Conservation (phyloP, 2,113 vertebrate species). For the Pedionomus torquatus region DNA sequence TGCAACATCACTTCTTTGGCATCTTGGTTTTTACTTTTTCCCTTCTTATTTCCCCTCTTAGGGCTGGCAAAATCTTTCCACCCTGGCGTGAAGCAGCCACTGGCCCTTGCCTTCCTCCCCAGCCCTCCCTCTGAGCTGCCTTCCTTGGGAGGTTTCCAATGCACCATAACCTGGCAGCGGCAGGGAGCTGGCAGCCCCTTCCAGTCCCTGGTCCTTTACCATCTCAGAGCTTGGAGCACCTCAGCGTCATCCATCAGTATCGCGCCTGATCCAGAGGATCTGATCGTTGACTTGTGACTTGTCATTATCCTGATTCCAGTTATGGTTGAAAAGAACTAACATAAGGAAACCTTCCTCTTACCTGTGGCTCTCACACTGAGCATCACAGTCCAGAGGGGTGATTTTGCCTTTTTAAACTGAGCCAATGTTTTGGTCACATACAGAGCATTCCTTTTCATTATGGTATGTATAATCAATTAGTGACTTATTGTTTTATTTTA, state of each 20-base stretch:
- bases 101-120: neutral
- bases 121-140: neutral
- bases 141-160: neutral
- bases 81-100: neutral
- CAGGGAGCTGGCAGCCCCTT: neutral
- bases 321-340: neutral
- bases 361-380: neutral
- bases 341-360: neutral
- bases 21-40: neutral
- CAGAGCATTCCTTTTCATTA: neutral
- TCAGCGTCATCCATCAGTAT: fast-evolving
- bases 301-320: neutral
- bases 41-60: neutral
- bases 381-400: neutral
- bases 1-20: neutral
- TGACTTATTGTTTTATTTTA: neutral
- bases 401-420: neutral
- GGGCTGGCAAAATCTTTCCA: neutral
- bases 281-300: neutral
- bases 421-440: neutral
- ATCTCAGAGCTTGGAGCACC: too few species aligned
- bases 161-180: neutral
- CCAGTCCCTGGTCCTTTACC: neutral
- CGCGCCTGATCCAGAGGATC: neutral
- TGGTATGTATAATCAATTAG: neutral